These are phyloP conservation scores for Brenthis daphne DNA, from an alignment of 2,888 invertebrate genomes.

Conservation along the genomic window DNA sequence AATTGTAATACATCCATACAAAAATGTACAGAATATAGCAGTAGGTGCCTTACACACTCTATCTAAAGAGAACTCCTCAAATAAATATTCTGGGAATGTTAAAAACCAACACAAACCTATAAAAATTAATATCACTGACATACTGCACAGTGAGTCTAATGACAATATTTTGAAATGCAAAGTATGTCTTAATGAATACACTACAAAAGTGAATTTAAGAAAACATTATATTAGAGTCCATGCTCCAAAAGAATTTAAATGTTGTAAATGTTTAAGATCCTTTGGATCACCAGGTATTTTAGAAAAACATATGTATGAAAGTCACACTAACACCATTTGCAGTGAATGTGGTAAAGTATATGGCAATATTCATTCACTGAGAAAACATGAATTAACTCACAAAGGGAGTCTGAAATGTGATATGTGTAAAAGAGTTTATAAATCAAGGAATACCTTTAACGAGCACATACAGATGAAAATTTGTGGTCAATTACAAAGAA, in stretches of 20 bases:
- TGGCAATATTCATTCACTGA: conserved; percentile 53
- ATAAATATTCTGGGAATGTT: conserved; percentile 23
- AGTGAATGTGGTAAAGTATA: conserved; percentile 63
- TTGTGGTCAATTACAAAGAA: conserved; percentile 56
- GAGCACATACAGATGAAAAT: conserved; percentile 62
- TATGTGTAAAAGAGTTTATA: conserved; percentile 64
- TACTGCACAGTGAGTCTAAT: conserved; percentile 51
- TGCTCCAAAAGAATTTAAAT: conserved; percentile 56
- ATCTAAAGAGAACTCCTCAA: too few species aligned
- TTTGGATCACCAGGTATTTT: conserved; percentile 52
- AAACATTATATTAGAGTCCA: conserved; percentile 61
- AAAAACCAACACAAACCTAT: conserved; percentile 32
- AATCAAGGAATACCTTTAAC: conserved; percentile 58
- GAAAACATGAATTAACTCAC: conserved; percentile 60
- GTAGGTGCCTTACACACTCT: too few species aligned
- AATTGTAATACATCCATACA: too few species aligned
- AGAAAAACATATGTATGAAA: conserved; percentile 51
- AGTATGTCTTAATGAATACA: conserved; percentile 54
- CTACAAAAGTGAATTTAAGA: conserved; percentile 50
- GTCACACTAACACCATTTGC: conserved; percentile 54
- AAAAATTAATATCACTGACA: conserved; percentile 49
- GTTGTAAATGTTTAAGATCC: conserved; percentile 52
- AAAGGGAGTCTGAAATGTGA: conserved; percentile 56
- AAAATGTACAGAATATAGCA: too few species aligned
- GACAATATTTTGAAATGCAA: conserved; percentile 51